phyloP scores from a whole-genome alignment of 2,797 vertebrate genomes.

The Liasis olivaceus region DNA sequence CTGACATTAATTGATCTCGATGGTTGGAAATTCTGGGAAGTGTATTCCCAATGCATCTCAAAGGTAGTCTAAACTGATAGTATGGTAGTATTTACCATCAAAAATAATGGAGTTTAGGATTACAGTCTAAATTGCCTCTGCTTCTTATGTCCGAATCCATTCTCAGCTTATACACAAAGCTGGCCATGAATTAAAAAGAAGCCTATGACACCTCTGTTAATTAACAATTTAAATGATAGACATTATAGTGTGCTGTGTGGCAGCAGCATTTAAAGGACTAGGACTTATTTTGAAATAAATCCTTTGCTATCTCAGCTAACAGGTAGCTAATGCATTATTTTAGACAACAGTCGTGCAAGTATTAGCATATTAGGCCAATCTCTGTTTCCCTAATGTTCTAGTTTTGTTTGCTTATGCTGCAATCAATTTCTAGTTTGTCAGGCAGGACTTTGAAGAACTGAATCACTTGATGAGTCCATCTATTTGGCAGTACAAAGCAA shows the following conservation, averaged over 20 bases:
- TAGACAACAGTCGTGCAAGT: conserved; percentile 57
- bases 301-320: conserved; percentile 43
- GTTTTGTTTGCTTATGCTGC: conserved; percentile 60
- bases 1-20: not conserved
- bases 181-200: not conserved
- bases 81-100: not conserved
- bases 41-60: not conserved
- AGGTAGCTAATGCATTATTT: conserved; percentile 58
- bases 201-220: conserved; percentile 21
- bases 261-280: conserved; percentile 47
- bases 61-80: not conserved
- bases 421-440: conserved; percentile 63
- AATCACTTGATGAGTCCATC: conserved; percentile 50
- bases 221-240: conserved; percentile 41
- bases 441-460: conserved; percentile 48
- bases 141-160: not conserved
- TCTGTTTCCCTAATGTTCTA: conserved; percentile 30
- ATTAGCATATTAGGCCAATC: conserved; percentile 60
- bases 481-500: conserved; percentile 58
- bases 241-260: conserved; percentile 39
- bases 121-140: not conserved
- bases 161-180: accelerated
- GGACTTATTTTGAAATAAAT: conserved; percentile 39
- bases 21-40: not conserved
- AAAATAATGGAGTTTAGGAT: not conserved